These are phyloP conservation scores for Crossocerus cetratus DNA, from an alignment of 2,888 invertebrate genomes.

Conservation along the genomic window DNA sequence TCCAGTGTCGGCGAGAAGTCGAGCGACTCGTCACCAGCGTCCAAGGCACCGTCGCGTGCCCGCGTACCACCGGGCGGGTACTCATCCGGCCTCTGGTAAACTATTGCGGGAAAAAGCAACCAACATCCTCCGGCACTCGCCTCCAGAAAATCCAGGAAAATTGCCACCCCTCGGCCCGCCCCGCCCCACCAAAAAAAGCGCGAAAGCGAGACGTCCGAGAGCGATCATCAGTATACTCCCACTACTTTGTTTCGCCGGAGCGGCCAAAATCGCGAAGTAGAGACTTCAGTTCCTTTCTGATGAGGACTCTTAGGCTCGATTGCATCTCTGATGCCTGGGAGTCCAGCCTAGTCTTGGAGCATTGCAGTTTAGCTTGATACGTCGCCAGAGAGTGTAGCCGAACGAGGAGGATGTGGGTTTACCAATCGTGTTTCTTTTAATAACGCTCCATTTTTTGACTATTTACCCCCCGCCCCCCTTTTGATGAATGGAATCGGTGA, in stretches of 20 bases:
- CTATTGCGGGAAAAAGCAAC: slow-evolving; percentile 12
- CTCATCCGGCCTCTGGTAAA: slow-evolving; percentile 85
- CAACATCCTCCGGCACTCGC: slow-evolving; percentile 20
- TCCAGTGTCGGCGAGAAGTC: slow-evolving; percentile 71
- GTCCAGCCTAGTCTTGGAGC: too few relatives aligned
- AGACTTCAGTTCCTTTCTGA: too few relatives aligned
- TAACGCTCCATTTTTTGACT: slow-evolving; percentile 1
- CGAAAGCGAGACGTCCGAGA: not conserved
- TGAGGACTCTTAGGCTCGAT: too few relatives aligned
- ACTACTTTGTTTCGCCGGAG: too few relatives aligned
- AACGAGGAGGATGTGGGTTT: not conserved
- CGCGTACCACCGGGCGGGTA: slow-evolving; percentile 85
- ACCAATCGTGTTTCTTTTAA: too few relatives aligned
- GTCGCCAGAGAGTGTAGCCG: too few relatives aligned
- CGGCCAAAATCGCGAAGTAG: too few relatives aligned
- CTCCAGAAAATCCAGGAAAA: not conserved
- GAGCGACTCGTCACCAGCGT: slow-evolving; percentile 67
- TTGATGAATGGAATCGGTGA: too few relatives aligned
- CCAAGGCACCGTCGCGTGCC: slow-evolving; percentile 72
- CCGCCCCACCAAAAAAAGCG: slow-evolving; percentile 29
- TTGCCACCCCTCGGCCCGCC: not conserved
- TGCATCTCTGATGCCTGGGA: too few relatives aligned
- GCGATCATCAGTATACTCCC: not conserved
- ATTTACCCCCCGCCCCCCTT: not conserved
- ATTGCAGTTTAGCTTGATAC: too few relatives aligned